Percentiles rank a stretch among this genome's conserved stretches.
These are phyloP conservation scores for Grammomys dolichurus DNA, from an alignment of 2,113 vertebrate species.

Conservation along the genomic window DNA sequence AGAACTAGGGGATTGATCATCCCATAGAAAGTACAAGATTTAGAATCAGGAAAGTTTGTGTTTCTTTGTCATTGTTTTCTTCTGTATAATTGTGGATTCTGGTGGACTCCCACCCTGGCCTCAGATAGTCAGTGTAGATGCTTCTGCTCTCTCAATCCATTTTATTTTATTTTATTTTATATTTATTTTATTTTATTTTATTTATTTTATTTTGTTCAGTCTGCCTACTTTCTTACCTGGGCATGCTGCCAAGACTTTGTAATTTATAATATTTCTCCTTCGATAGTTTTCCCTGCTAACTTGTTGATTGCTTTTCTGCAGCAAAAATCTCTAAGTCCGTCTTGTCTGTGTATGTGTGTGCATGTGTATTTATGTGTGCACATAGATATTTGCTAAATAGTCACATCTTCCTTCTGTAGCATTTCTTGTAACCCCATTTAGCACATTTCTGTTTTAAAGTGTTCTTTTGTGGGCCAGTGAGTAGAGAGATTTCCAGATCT, in stretches of 20 bases:
- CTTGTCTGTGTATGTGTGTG: no score
- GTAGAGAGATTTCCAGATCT: background rate
- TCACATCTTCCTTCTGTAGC: background rate
- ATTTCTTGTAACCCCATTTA: accelerated
- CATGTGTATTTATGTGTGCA: background rate
- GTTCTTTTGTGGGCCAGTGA: accelerated
- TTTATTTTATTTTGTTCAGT: background rate
- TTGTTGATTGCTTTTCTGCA: conserved; percentile 55
- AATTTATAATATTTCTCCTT: conserved; percentile 71
- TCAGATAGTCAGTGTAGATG: background rate
- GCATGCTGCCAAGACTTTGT: conserved; percentile 57
- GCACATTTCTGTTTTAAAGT: background rate
- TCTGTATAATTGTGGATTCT: background rate
- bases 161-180: background rate
- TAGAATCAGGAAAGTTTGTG: background rate
- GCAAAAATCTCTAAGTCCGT: background rate
- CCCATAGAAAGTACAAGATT: background rate
- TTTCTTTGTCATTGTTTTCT: background rate
- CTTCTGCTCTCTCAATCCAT: conserved; percentile 1
- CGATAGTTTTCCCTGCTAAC: conserved; percentile 29
- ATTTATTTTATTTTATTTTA: no score
- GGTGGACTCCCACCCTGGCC: background rate
- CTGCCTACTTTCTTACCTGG: conserved; percentile 65
- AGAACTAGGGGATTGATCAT: background rate
- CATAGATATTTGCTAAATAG: background rate